These are phyloP conservation scores for Homarus gammarus DNA, from an alignment of 2,888 invertebrate genomes.

Conservation along the genomic window DNA sequence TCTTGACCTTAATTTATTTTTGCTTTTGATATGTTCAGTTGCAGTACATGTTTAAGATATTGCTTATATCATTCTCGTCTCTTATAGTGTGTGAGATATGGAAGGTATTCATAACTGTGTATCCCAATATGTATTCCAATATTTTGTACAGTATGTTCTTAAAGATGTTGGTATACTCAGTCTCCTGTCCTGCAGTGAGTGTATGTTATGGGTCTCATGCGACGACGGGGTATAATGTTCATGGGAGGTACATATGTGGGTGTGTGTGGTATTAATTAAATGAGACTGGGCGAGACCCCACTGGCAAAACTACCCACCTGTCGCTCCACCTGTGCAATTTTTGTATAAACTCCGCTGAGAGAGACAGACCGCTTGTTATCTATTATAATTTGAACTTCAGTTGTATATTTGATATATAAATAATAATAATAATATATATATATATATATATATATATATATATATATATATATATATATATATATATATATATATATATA, in stretches of 20 bases:
- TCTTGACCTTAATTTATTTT: too few relatives aligned
- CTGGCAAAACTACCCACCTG: not conserved
- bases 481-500: conserved; percentile 38
- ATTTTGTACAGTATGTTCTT: too few relatives aligned
- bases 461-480: conserved; percentile 25
- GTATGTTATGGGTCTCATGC: too few relatives aligned
- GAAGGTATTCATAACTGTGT: too few relatives aligned
- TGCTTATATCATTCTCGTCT: too few relatives aligned
- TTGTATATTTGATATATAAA: conserved; percentile 1
- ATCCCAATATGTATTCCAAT: too few relatives aligned
- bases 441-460: conserved; percentile 28
- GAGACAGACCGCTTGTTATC: not conserved
- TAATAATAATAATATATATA: conserved; percentile 15
- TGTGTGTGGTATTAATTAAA: not conserved
- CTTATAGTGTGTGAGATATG: too few relatives aligned
- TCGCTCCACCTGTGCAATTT: not conserved
- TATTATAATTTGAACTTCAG: not conserved
- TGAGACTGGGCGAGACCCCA: not conserved
- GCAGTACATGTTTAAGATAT: too few relatives aligned
- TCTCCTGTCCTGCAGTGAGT: too few relatives aligned
- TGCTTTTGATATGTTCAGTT: too few relatives aligned
- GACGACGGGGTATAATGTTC: not conserved
- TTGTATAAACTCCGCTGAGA: not conserved
- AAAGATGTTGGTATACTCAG: too few relatives aligned
- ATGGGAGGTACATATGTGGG: not conserved